Evolutionary conservation across 2,113 vertebrate genomes (phyloP).

Genomic region (Nyctereutes procyonoides): DNA sequence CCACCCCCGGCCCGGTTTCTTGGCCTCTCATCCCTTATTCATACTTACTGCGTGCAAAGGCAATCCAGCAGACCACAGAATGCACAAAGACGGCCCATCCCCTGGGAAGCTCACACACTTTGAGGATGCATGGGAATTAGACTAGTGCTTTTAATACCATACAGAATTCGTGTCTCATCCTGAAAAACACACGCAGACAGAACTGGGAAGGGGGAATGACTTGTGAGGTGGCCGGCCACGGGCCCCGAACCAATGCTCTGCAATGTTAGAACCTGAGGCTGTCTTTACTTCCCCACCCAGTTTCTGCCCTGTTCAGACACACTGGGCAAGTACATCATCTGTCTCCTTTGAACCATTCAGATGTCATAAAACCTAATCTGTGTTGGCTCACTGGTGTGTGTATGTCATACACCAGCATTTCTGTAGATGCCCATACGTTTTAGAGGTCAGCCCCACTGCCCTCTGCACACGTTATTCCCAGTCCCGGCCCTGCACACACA

Average conservation of each 20-base stretch:
- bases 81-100: neutral
- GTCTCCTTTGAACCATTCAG: neutral
- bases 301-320: no score
- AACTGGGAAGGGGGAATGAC: fast-evolving
- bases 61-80: fast-evolving
- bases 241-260: neutral
- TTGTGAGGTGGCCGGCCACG: neutral
- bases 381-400: fast-evolving
- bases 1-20: no score
- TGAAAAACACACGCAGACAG: neutral
- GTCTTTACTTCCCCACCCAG: neutral
- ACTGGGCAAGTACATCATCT: fast-evolving
- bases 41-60: neutral
- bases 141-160: neutral
- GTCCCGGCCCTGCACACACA: neutral
- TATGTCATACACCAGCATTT: fast-evolving
- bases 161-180: neutral
- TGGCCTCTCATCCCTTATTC: no score
- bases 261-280: neutral
- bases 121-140: no score
- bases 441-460: no score
- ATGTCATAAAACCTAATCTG: fast-evolving
- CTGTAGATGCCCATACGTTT: fast-evolving
- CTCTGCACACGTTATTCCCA: neutral
- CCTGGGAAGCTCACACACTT: neutral